These are phyloP conservation scores for Mastomys natalensis DNA, from an alignment of 2,113 vertebrate species.

Conservation along the genomic window DNA sequence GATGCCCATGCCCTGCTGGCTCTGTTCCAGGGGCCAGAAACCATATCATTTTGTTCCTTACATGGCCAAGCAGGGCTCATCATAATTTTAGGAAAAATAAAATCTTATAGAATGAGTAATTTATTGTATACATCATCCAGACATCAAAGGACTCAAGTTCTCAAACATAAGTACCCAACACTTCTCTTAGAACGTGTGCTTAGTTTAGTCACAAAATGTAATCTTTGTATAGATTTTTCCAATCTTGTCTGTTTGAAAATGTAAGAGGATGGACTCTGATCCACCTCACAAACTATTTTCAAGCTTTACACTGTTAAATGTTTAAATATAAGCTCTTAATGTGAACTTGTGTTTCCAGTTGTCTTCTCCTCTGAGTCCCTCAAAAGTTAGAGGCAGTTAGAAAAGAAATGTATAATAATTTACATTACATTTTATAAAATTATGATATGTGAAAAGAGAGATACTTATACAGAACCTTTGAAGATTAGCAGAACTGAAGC, in stretches of 20 bases:
- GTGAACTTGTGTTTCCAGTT: not conserved
- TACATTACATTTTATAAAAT: not conserved
- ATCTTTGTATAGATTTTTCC: not conserved
- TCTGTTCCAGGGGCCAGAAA: too few relatives aligned
- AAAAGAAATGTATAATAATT: not conserved
- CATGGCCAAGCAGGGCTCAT: too few relatives aligned
- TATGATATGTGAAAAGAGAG: not conserved
- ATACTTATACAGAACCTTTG: not conserved
- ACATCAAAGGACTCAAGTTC: not conserved
- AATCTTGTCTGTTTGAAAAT: not conserved
- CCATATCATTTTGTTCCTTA: too few relatives aligned
- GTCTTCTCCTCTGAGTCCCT: not conserved
- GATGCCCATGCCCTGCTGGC: too few relatives aligned
- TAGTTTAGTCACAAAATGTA: slow-evolving; percentile 12
- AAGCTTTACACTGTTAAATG: not conserved
- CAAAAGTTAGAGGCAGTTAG: not conserved
- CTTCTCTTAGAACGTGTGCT: not conserved
- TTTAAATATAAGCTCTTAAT: not conserved
- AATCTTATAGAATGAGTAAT: not conserved
- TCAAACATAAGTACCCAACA: not conserved
- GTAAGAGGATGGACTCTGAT: not conserved
- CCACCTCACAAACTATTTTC: not conserved
- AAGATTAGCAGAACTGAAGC: not conserved
- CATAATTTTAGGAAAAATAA: not conserved
- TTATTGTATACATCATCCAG: not conserved